phyloP scores from a whole-genome alignment of 2,797 vertebrate species.

The Fratercula arctica region DNA sequence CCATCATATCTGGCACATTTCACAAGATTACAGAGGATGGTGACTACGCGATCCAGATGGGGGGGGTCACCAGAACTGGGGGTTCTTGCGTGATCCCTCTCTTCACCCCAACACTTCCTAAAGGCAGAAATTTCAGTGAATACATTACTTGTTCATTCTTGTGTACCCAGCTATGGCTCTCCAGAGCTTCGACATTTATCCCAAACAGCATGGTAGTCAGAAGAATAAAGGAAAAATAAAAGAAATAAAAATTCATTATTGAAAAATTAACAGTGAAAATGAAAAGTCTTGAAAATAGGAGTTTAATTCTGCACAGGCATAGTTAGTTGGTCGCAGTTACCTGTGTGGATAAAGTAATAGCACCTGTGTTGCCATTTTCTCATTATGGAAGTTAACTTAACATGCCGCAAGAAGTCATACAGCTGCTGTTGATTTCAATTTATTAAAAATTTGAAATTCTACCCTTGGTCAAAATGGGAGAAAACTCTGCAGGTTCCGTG shows the following conservation, averaged over 20 bases:
- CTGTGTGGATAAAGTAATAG: background rate
- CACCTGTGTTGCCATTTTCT: background rate
- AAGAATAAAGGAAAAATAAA: background rate
- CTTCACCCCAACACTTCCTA: background rate
- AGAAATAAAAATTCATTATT: background rate
- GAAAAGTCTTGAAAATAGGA: background rate
- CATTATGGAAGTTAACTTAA: background rate
- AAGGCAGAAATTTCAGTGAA: background rate
- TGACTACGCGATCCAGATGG: background rate
- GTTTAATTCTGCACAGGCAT: background rate
- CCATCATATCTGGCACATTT: background rate
- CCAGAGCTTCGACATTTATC: background rate
- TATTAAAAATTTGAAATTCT: background rate
- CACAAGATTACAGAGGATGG: background rate
- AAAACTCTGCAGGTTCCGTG: background rate
- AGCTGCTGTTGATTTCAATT: background rate
- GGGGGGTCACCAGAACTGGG: background rate
- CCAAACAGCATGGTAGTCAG: background rate
- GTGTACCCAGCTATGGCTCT: background rate
- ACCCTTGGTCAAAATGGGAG: background rate
- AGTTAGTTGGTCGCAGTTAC: background rate
- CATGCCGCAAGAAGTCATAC: background rate
- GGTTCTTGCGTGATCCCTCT: background rate
- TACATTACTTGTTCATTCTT: background rate
- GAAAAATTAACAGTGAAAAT: background rate